A percentile compares a stretch with the other conserved stretches of the same genome.
These are phyloP conservation scores for Lissocephala sabroskyi DNA, from an alignment of 2,888 invertebrate genomes.

Conservation along the genomic window DNA sequence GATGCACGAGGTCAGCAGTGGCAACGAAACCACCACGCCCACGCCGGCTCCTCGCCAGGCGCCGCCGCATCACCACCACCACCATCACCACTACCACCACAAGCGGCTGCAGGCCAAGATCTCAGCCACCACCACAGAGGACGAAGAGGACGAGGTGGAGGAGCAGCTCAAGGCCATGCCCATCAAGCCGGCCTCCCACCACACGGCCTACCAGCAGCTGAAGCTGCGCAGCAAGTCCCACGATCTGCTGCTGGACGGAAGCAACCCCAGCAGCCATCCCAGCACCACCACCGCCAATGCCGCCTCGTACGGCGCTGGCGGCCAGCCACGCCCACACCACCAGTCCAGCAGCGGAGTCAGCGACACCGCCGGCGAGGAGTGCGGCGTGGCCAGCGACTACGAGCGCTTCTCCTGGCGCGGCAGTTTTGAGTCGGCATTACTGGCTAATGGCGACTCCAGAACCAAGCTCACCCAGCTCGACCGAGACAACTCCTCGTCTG, in stretches of 20 bases:
- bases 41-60: conserved; percentile 73
- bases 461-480: conserved; percentile 81
- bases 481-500: conserved; percentile 78
- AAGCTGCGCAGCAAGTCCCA: conserved; percentile 82
- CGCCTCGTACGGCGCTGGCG: conserved; percentile 14
- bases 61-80: too few relatives aligned
- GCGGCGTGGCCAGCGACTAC: conserved; percentile 86
- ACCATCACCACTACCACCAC: conserved; percentile 74
- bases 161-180: conserved; percentile 37
- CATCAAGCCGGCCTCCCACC: conserved; percentile 22
- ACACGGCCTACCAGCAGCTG: conserved; percentile 30
- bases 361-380: conserved; percentile 75
- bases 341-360: conserved; percentile 74
- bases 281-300: conserved; percentile 12
- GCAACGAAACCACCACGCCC: conserved; percentile 76
- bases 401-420: conserved; percentile 94
- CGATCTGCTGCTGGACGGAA: conserved; percentile 80
- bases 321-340: conserved; percentile 63
- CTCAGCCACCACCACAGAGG: conserved; percentile 72
- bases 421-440: conserved; percentile 91
- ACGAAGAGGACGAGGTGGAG: conserved; percentile 70
- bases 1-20: conserved; percentile 93
- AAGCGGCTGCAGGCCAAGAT: conserved; percentile 75
- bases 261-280: conserved; percentile 29
- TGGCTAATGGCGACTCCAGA: conserved; percentile 87